These are phyloP conservation scores for Dendrocopos noguchii DNA, from an alignment of 2,113 vertebrate species.

Conservation along the genomic window DNA sequence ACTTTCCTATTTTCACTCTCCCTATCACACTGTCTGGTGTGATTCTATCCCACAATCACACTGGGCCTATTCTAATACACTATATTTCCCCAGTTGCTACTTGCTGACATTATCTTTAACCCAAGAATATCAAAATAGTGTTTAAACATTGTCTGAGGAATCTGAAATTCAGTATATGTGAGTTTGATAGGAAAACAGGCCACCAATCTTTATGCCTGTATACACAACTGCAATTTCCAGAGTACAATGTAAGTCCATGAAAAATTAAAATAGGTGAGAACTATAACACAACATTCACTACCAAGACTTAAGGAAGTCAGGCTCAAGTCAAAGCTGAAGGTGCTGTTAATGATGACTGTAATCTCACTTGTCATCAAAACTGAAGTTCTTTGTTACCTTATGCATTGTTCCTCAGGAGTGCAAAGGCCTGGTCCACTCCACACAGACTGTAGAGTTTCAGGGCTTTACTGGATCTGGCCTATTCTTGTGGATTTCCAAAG, in stretches of 20 bases:
- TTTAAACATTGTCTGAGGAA: background rate
- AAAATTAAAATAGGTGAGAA: background rate
- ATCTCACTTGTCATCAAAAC: background rate
- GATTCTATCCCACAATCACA: background rate
- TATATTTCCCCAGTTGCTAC: background rate
- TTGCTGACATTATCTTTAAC: background rate
- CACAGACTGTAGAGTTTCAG: background rate
- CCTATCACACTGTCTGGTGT: accelerated
- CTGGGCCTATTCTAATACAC: background rate
- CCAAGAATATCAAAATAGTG: background rate
- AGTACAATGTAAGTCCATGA: background rate
- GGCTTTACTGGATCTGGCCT: accelerated
- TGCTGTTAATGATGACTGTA: accelerated
- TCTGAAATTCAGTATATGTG: background rate
- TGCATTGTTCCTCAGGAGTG: background rate
- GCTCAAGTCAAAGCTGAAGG: background rate
- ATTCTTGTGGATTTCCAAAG: background rate
- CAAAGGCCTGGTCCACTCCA: background rate
- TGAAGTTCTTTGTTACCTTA: accelerated
- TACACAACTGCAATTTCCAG: background rate
- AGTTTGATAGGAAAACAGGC: background rate
- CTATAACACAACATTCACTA: background rate
- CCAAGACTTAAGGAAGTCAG: background rate
- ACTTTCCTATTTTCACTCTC: background rate
- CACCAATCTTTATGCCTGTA: background rate